Base-by-base conservation (phyloP, 1,140 invertebrate species). In the Teleopsis dalmanni region DNA sequence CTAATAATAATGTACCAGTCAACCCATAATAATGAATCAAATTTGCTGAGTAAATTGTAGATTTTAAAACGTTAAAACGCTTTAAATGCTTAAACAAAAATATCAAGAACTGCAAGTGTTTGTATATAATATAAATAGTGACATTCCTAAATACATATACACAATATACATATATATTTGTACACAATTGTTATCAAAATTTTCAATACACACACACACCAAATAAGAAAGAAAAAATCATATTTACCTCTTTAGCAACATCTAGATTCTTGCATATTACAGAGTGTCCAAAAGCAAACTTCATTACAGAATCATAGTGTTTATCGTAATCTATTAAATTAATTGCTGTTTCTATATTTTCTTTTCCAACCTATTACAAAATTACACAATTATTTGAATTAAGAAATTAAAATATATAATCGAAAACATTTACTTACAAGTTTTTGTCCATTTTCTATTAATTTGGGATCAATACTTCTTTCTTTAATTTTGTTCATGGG, bases 401-500 rank as follows among this genome's bases (percentile, higher is more conserved):
- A 45, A n/a, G n/a, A 47, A 36, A 38, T 18, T 38, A 4, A 31
- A 41, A n/a, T n/a, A n/a, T n/a, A n/a, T n/a, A n/a, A n/a, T n/a
- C n/a, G n/a, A n/a, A n/a, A n/a, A n/a, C n/a, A 3, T 10, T 14
- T 5, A 35, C 48, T 51, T 48, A 64, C 65, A 56, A 94, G 72
- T 27, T 77, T 70, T 72, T 94, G 78, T 7, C 92, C 92, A 26
- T 77, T 69, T 22, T 75, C 67, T 5, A 95, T 62, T 1, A 76
- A 78, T 34, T 74, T 60, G 1, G 68, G 56, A 60, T 83, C 78
- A 47, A 94, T 84, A 37, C 70, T 56, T 51, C 73, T 70, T 1
- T 79, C 79, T 40, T 72, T 62, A 35, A 97, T 91, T 77, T 93
- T 91, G 74, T 96, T 95, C 36, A 98, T 76, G n/a, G 95, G 95